These are phyloP conservation scores for Drosophila mimetica DNA, from an alignment of 2,888 invertebrate genomes.

Conservation along the genomic window DNA sequence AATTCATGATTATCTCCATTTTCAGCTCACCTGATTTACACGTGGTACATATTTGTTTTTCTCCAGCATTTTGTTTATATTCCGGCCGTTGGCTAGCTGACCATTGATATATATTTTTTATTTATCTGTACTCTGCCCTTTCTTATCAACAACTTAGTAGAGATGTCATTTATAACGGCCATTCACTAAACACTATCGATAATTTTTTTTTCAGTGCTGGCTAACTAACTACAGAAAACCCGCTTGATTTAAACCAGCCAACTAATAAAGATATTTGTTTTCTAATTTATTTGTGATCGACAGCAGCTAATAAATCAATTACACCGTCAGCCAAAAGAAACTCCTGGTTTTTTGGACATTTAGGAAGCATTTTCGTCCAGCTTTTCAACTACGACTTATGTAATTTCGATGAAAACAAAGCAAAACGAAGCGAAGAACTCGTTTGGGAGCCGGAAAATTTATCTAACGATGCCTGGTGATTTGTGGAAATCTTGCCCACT, in stretches of 20 bases:
- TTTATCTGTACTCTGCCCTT: conserved; percentile 62
- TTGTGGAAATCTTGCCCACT: conserved; percentile 31
- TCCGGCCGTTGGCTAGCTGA: conserved; percentile 9
- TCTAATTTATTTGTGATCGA: neutral
- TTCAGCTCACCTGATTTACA: conserved; percentile 84
- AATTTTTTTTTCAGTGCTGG: conserved; percentile 4
- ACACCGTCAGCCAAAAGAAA: neutral
- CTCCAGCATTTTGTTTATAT: conserved; percentile 66
- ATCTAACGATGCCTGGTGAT: conserved; percentile 47
- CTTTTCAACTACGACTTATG: conserved; percentile 48
- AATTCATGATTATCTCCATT: neutral
- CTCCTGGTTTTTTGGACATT: conserved; percentile 43
- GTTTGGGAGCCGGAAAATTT: conserved; percentile 49
- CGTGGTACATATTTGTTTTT: conserved; percentile 84
- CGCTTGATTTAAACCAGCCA: neutral
- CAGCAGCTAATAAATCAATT: conserved; percentile 3
- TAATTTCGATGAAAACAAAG: conserved; percentile 57
- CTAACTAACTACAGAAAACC: neutral
- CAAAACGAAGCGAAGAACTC: conserved; percentile 25
- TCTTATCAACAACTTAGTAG: conserved; percentile 49
- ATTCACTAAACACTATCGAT: neutral
- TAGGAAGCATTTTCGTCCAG: conserved; percentile 58
- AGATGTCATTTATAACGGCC: neutral
- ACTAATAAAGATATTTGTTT: neutral
- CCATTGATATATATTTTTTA: conserved; percentile 27